phyloP scores from a whole-genome alignment of 2,888 invertebrate species.

The Mythimna impura region DNA sequence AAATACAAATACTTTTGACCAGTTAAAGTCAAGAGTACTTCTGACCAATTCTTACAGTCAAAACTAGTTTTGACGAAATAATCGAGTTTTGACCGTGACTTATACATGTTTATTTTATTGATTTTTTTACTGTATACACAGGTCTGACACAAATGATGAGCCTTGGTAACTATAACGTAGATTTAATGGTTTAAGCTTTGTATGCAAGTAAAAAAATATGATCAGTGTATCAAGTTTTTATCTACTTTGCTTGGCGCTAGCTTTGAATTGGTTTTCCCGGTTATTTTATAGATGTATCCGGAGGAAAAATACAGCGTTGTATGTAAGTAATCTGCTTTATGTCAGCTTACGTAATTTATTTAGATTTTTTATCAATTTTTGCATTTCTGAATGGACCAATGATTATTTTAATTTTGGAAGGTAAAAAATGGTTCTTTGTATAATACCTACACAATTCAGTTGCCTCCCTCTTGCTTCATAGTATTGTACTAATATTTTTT shows the following conservation, averaged over 20 bases:
- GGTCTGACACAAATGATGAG: conserved; percentile 57
- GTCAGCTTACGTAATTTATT: neutral
- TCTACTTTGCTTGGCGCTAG: neutral
- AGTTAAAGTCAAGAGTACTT: too few relatives aligned
- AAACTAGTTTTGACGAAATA: too few relatives aligned
- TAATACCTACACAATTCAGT: too few relatives aligned
- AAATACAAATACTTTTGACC: too few relatives aligned
- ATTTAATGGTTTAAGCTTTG: neutral
- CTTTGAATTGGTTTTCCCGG: neutral
- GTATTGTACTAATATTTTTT: too few relatives aligned
- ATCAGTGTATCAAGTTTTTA: conserved; percentile 6
- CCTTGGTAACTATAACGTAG: conserved; percentile 51
- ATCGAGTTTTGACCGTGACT: neutral
- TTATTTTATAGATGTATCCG: conserved; percentile 3
- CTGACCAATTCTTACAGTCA: too few relatives aligned
- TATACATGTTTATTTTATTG: conserved; percentile 24
- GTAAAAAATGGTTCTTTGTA: too few relatives aligned
- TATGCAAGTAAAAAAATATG: conserved; percentile 23
- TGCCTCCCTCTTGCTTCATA: too few relatives aligned
- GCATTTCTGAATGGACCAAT: too few relatives aligned
- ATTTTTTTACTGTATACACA: conserved; percentile 43
- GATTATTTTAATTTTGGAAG: too few relatives aligned
- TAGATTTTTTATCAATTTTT: too few relatives aligned
- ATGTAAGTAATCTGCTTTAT: neutral
- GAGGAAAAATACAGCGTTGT: conserved; percentile 9